Conservation (phyloP, 2,888 invertebrate genomes). For the Scaptomyza cyrtandrae region DNA sequence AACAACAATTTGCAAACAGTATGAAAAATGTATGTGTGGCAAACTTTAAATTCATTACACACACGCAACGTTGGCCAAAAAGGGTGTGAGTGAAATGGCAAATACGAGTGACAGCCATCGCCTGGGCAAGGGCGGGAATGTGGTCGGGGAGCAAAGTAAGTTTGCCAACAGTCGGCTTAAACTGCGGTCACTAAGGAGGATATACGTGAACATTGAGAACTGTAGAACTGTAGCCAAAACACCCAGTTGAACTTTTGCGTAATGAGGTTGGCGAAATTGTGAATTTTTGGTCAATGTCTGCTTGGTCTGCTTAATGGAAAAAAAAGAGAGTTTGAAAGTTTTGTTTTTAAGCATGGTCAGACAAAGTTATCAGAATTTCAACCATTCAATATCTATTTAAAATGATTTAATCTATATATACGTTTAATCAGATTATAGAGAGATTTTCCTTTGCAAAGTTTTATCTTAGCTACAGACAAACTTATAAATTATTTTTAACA, state of each 20-base stretch:
- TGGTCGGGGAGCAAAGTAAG: constrained; percentile 33
- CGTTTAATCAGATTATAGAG: too few relatives aligned
- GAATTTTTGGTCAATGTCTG: not conserved
- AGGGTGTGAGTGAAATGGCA: constrained; percentile 9
- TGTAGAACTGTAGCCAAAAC: constrained; percentile 4
- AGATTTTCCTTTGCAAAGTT: too few relatives aligned
- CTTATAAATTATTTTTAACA: too few relatives aligned
- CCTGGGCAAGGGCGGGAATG: constrained; percentile 25
- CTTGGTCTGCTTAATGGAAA: not conserved
- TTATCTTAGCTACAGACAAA: too few relatives aligned
- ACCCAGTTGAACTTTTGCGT: constrained; percentile 21
- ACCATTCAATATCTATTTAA: too few relatives aligned
- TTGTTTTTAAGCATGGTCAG: too few relatives aligned
- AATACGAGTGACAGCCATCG: constrained; percentile 66
- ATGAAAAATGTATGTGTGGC: constrained; percentile 77
- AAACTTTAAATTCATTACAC: constrained; percentile 80
- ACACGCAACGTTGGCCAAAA: constrained; percentile 65
- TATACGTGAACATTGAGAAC: constrained; percentile 26
- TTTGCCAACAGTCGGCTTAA: constrained; percentile 70
- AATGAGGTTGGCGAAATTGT: constrained; percentile 3
- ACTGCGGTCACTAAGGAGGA: constrained; percentile 68
- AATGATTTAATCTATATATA: too few relatives aligned
- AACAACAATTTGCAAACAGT: constrained; percentile 77
- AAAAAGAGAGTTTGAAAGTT: not conserved
- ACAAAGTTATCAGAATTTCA: too few relatives aligned